These are phyloP conservation scores for Engystomops pustulosus DNA, from an alignment of 2,113 vertebrate genomes.

Conservation along the genomic window DNA sequence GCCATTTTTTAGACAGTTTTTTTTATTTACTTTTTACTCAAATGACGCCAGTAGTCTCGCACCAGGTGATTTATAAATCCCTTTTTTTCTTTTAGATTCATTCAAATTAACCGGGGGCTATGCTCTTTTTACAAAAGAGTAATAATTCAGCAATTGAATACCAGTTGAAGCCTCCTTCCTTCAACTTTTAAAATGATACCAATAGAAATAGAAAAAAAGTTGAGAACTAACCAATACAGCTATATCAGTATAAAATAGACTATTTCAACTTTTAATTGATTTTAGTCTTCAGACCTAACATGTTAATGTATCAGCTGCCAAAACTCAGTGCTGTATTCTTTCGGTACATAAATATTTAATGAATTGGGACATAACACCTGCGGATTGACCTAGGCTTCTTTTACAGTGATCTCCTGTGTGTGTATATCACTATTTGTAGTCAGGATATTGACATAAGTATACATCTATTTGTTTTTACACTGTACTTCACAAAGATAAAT, in stretches of 20 bases:
- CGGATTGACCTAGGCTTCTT: conserved; percentile 23
- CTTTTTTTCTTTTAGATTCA: too few species aligned
- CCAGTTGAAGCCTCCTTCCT: too few species aligned
- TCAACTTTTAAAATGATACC: too few species aligned
- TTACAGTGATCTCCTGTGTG: not conserved
- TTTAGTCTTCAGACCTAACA: not conserved
- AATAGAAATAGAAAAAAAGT: not conserved
- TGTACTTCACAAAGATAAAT: not conserved
- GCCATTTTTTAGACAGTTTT: too few species aligned
- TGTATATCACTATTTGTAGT: not conserved
- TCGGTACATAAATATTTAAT: conserved; percentile 25
- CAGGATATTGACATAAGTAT: not conserved
- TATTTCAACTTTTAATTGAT: not conserved
- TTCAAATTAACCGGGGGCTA: too few species aligned
- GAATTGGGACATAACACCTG: conserved; percentile 25
- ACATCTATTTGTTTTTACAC: too few species aligned
- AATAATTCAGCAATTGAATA: too few species aligned
- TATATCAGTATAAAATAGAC: not conserved
- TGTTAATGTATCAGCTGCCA: not conserved
- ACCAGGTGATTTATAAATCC: too few species aligned
- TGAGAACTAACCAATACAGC: not conserved
- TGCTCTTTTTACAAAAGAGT: too few species aligned
- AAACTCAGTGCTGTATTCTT: not conserved
- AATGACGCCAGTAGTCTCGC: too few species aligned
- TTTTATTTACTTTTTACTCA: too few species aligned